Evolutionary conservation across 2,888 invertebrate species (phyloP).

Genomic region (Vesta saturnalis): DNA sequence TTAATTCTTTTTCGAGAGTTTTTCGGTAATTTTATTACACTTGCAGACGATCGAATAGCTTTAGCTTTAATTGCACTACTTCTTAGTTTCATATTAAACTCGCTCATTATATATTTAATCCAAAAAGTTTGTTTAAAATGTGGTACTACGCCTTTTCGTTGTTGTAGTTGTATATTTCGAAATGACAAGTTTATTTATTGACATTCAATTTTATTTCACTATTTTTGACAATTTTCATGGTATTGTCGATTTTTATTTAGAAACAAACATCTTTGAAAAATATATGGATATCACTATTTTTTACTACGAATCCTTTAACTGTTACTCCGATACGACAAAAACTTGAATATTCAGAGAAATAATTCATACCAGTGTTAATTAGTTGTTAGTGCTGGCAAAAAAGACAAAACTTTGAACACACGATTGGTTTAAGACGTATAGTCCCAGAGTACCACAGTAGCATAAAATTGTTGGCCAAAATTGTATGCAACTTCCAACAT

Average conservation of each 20-base stretch:
- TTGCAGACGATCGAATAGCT: constrained; percentile 32
- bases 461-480: no score
- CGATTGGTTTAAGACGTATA: no score
- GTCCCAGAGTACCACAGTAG: no score
- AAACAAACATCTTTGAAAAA: no score
- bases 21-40: constrained; percentile 21
- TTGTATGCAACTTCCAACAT: no score
- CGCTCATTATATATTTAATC: constrained; percentile 33
- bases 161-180: constrained; percentile 35
- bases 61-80: constrained; percentile 44
- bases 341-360: no score
- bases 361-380: no score
- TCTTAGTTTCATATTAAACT: constrained; percentile 43
- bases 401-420: no score
- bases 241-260: neutral
- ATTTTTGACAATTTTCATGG: constrained; percentile 16
- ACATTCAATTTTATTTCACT: constrained; percentile 21
- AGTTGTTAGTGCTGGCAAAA: no score
- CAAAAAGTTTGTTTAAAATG: constrained; percentile 38
- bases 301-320: no score
- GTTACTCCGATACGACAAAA: no score
- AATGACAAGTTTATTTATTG: constrained; percentile 33
- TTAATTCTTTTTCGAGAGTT: constrained; percentile 51
- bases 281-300: no score
- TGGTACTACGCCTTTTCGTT: constrained; percentile 39